Evolutionary conservation across 2,888 invertebrate species (phyloP).

Genomic region (Pristionchus japonicus): DNA sequence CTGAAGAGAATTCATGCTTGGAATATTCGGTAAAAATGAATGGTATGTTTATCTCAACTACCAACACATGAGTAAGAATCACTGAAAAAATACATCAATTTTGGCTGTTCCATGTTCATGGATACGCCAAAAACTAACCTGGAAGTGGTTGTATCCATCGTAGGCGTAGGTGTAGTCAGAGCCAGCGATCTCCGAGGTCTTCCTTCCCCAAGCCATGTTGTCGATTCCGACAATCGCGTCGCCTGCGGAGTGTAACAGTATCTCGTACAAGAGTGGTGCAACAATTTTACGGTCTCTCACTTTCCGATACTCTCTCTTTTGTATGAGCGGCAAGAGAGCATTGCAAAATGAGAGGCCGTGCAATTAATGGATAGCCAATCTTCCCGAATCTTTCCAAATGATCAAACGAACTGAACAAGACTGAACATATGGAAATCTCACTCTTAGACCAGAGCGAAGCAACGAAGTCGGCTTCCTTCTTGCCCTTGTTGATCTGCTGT

Average conservation of each 20-base stretch:
- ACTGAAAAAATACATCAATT: no score
- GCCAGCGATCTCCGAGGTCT: conserved; percentile 56
- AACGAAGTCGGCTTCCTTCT: conserved; percentile 36
- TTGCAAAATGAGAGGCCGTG: no score
- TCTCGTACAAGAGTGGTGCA: no score
- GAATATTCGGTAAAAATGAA: neutral
- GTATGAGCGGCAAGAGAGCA: no score
- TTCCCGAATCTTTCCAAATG: no score
- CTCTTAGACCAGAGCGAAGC: conserved; percentile 43
- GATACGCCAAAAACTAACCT: neutral
- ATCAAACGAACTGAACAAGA: no score
- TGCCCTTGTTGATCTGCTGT: neutral
- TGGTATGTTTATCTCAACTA: neutral
- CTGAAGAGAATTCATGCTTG: neutral
- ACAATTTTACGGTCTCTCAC: no score
- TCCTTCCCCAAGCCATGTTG: conserved; percentile 57
- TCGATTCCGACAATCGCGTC: conserved; percentile 59
- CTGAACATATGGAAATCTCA: neutral
- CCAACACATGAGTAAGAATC: no score
- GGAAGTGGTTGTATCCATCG: conserved; percentile 42
- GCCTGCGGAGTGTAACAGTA: no score
- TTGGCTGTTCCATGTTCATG: no score
- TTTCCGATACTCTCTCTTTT: no score
- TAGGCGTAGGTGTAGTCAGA: conserved; percentile 53
- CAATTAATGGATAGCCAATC: no score